These are phyloP conservation scores for Phaethon lepturus DNA, from an alignment of 2,113 vertebrate species.

Conservation along the genomic window DNA sequence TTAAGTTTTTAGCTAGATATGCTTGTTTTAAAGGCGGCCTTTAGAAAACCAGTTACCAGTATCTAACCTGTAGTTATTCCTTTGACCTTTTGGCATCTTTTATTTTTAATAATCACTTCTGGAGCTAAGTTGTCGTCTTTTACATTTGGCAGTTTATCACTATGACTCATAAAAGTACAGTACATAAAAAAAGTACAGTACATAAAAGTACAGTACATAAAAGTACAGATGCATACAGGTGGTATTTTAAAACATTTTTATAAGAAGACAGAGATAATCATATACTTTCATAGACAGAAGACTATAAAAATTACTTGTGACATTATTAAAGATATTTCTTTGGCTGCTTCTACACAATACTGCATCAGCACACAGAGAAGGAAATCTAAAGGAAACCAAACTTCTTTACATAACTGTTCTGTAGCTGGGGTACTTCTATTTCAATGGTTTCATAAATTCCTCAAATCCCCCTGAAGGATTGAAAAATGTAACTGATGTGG, in stretches of 20 bases:
- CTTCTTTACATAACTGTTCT: background rate
- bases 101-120: background rate
- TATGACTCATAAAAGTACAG: background rate
- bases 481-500: background rate
- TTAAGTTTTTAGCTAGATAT: background rate
- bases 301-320: background rate
- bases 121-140: background rate
- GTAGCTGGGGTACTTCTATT: background rate
- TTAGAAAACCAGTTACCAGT: background rate
- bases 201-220: background rate
- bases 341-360: background rate
- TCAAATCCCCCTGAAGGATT: background rate
- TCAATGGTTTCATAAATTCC: background rate
- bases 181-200: background rate
- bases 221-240: no score
- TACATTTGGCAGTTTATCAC: background rate
- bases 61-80: background rate
- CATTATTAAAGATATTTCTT: background rate
- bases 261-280: background rate
- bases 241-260: background rate
- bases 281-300: background rate
- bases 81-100: background rate
- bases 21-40: background rate
- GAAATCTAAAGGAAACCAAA: background rate
- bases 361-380: background rate